Conservation (phyloP, 2,888 invertebrate species). For the Drosophila nr. fundita region DNA sequence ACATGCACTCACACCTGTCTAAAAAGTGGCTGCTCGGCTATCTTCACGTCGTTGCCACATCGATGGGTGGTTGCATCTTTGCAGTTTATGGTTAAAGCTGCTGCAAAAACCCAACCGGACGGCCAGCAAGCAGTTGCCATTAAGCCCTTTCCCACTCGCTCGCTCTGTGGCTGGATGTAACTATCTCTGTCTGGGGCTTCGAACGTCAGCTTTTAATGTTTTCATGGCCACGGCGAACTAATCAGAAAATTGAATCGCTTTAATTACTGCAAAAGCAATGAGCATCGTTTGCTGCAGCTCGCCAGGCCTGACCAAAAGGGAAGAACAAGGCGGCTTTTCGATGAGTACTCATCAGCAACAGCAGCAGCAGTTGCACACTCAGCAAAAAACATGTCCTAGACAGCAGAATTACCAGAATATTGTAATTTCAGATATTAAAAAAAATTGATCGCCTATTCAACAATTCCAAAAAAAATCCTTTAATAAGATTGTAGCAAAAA, state of each 20-base stretch:
- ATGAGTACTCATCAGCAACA: constrained; percentile 58
- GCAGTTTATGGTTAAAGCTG: constrained; percentile 69
- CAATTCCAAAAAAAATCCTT: not conserved
- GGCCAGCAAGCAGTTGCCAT: not conserved
- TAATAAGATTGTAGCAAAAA: not conserved
- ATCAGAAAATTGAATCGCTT: constrained; percentile 85
- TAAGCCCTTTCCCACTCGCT: constrained; percentile 2
- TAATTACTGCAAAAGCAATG: constrained; percentile 84
- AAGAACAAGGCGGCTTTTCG: constrained; percentile 33
- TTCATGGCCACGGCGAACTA: constrained; percentile 82
- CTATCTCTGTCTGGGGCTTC: constrained; percentile 15
- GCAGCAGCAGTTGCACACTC: constrained; percentile 7
- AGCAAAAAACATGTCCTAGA: not conserved
- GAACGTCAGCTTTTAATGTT: constrained; percentile 50
- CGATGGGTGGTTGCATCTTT: constrained; percentile 58
- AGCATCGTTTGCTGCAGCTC: constrained; percentile 45
- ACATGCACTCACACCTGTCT: constrained; percentile 25
- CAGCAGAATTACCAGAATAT: not conserved
- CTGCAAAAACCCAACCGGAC: constrained; percentile 36
- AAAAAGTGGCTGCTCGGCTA: constrained; percentile 22
- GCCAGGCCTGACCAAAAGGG: constrained; percentile 14
- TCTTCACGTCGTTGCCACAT: constrained; percentile 31
- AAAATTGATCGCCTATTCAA: not conserved
- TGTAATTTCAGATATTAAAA: not conserved
- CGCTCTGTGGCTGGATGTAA: constrained; percentile 2